Evolutionary conservation across 2,888 invertebrate species (phyloP).

Genomic region (Aromia moschata): DNA sequence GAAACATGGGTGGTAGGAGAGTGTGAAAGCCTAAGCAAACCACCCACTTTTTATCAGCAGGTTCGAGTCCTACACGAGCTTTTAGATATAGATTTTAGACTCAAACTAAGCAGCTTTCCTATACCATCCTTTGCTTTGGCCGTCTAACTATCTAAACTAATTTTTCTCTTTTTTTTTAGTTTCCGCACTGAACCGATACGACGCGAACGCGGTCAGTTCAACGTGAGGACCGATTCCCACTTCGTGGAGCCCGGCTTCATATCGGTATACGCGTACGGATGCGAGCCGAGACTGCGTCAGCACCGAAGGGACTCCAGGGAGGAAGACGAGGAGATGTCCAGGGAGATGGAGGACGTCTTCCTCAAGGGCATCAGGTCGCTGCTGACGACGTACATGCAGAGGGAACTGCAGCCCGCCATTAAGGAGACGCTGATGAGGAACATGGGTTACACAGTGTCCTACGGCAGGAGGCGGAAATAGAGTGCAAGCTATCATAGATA

Average conservation of each 20-base stretch:
- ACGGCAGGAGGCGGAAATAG: slow-evolving; percentile 66
- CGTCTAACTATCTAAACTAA: too few relatives aligned
- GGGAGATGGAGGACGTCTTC: slow-evolving; percentile 87
- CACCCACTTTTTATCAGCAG: too few relatives aligned
- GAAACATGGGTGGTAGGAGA: too few relatives aligned
- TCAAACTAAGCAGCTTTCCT: too few relatives aligned
- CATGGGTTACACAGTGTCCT: slow-evolving; percentile 87
- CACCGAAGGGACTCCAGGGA: slow-evolving; percentile 53
- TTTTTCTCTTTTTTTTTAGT: slow-evolving; percentile 41
- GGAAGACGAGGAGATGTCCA: slow-evolving; percentile 72
- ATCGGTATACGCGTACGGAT: slow-evolving; percentile 86
- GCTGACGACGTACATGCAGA: slow-evolving; percentile 84
- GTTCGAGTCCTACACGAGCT: too few relatives aligned
- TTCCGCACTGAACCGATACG: slow-evolving; percentile 78
- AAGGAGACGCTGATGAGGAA: slow-evolving; percentile 87
- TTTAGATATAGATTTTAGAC: too few relatives aligned
- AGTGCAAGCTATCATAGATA: slow-evolving; percentile 7
- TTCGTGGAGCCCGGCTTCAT: slow-evolving; percentile 87
- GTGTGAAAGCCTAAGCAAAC: too few relatives aligned
- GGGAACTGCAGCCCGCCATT: slow-evolving; percentile 83
- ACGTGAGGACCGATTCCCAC: slow-evolving; percentile 82
- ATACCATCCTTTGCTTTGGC: too few relatives aligned
- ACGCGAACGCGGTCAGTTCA: slow-evolving; percentile 74
- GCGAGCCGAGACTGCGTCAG: slow-evolving; percentile 66
- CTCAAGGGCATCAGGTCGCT: slow-evolving; percentile 80